These are phyloP conservation scores for Drosophila tristis DNA, from an alignment of 1,140 invertebrate genomes.

Conservation along the genomic window DNA sequence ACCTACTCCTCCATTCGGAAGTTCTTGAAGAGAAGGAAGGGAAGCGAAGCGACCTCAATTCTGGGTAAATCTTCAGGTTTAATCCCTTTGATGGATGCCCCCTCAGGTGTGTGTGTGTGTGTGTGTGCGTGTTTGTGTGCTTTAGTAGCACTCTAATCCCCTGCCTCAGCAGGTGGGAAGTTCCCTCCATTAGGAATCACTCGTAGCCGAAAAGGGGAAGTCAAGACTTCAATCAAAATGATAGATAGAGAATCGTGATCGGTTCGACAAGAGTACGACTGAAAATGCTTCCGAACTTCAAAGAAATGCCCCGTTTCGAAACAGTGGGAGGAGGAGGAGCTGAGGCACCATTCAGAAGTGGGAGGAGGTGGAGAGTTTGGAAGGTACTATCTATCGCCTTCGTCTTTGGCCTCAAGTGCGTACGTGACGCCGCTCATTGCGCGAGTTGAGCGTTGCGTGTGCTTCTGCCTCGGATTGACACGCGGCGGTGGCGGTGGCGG, in stretches of 20 bases:
- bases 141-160: slow-evolving; percentile 12
- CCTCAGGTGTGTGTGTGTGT: slow-evolving; percentile 23
- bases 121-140: not conserved
- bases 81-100: slow-evolving; percentile 41
- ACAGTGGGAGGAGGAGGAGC: not conserved
- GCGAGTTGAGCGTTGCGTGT: slow-evolving; percentile 18
- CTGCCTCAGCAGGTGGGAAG: slow-evolving; percentile 11
- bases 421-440: slow-evolving; percentile 56
- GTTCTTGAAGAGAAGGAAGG: not conserved
- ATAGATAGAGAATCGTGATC: slow-evolving; percentile 38
- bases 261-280: slow-evolving; percentile 11
- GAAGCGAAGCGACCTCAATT: slow-evolving; percentile 7
- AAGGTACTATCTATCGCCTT: not conserved
- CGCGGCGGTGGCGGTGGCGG: slow-evolving; percentile 3
- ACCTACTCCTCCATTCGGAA: slow-evolving; percentile 15
- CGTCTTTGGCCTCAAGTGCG: slow-evolving; percentile 30
- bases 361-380: not conserved
- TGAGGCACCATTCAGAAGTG: not conserved
- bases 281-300: slow-evolving; percentile 45
- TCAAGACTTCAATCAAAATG: slow-evolving; percentile 25
- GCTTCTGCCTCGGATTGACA: slow-evolving; percentile 28
- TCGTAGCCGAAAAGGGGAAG: not conserved
- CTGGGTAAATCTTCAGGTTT: slow-evolving; percentile 9
- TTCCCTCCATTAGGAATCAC: not conserved
- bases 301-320: slow-evolving; percentile 14